These are phyloP conservation scores for Drosophila arawakana DNA, from an alignment of 1,140 invertebrate species.

Conservation along the genomic window DNA sequence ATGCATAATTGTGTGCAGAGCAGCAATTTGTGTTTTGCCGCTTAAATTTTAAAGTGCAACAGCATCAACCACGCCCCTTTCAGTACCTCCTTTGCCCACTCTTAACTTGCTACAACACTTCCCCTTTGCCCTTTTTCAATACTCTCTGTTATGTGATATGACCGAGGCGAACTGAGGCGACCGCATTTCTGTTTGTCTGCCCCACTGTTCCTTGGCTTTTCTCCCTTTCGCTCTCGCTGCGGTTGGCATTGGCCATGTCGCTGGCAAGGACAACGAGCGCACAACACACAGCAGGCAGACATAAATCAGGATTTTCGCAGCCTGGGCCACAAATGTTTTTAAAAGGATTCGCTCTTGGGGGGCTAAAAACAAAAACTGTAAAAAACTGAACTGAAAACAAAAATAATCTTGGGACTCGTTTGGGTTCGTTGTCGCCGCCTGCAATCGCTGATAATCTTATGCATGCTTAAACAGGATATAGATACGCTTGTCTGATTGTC, in stretches of 20 bases:
- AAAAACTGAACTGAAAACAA: conserved; percentile 41
- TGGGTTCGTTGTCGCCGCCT: conserved; percentile 49
- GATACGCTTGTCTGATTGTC: conserved; percentile 14
- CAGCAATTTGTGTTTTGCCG: conserved; percentile 64
- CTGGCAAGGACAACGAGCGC: conserved; percentile 68
- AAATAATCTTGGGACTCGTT: conserved; percentile 61
- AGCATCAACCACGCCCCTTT: conserved; percentile 22
- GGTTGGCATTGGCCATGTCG: conserved; percentile 80
- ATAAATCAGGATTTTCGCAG: conserved; percentile 82
- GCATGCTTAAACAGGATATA: conserved; percentile 69
- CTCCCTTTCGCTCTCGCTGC: conserved; percentile 38
- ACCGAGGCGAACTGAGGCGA: conserved; percentile 25
- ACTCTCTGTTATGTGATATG: conserved; percentile 64
- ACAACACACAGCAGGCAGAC: conserved; percentile 64
- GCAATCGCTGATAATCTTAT: conserved; percentile 76
- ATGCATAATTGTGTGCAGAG: conserved; percentile 79
- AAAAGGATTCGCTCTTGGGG: conserved; percentile 71
- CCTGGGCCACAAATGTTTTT: conserved; percentile 79
- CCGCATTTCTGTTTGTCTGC: conserved; percentile 46
- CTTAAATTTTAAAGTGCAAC: conserved; percentile 77
- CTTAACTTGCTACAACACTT: background rate
- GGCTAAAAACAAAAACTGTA: conserved; percentile 2
- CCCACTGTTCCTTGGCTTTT: conserved; percentile 4
- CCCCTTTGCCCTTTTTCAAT: background rate
- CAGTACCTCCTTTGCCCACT: conserved; percentile 1